phyloP scores from a whole-genome alignment of 2,113 vertebrate genomes.

The Misgurnus anguillicaudatus region DNA sequence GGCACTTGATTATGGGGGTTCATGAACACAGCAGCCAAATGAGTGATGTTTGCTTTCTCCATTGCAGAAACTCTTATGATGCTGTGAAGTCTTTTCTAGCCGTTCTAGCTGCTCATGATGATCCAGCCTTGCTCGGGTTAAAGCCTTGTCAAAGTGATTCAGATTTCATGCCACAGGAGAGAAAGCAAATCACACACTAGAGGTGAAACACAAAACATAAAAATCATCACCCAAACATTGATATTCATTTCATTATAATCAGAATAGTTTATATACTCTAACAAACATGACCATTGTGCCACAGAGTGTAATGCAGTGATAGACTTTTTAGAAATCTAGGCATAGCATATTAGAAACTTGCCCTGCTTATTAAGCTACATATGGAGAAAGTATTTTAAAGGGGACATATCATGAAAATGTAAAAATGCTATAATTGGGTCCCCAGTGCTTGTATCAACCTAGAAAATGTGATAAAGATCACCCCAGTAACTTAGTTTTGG shows the following conservation, averaged over 20 bases:
- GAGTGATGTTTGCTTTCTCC: slow-evolving; percentile 65
- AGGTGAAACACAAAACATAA: slow-evolving; percentile 34
- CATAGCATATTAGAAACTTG: too few species aligned
- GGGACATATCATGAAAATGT: too few species aligned
- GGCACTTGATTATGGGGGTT: slow-evolving; percentile 57
- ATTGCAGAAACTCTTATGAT: slow-evolving; percentile 55
- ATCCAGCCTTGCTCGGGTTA: neutral
- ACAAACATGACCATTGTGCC: too few species aligned
- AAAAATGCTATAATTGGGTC: too few species aligned
- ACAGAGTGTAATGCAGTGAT: too few species aligned
- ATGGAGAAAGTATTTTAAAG: too few species aligned
- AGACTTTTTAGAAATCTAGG: too few species aligned
- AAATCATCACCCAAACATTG: neutral
- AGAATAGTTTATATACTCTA: too few species aligned
- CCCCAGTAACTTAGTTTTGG: too few species aligned
- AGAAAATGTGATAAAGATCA: too few species aligned
- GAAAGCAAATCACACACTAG: neutral
- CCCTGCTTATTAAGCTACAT: too few species aligned
- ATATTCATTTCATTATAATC: neutral
- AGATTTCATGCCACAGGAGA: neutral
- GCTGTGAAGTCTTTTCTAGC: neutral
- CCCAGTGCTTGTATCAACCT: too few species aligned
- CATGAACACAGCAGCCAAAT: slow-evolving; percentile 65
- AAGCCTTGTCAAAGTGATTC: neutral
- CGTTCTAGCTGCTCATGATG: neutral